Base-by-base conservation (phyloP, 2,797 vertebrate species). In the Cygnus olor region DNA sequence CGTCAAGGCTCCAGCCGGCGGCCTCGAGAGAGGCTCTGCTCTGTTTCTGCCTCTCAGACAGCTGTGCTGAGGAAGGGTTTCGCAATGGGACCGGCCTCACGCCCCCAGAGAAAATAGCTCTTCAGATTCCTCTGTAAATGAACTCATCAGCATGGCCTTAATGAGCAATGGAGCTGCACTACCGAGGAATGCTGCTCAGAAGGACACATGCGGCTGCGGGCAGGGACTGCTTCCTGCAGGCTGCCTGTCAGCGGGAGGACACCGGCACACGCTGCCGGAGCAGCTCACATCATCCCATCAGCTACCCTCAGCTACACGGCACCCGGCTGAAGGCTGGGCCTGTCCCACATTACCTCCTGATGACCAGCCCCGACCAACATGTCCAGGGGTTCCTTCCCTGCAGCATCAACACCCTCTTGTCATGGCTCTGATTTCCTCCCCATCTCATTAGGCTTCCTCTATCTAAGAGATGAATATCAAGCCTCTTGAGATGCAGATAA, bases 121-220 rank as follows among this genome's bases (percentile, higher is more conserved):
- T 47, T 70, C 61, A 78, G 66, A 96, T 91, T 96, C 94, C 88
- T 92, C 72, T 88, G 77, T 49, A 90, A 91, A 94, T 89, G 87
- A 94, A 49, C 88, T 91, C 91, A 91, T 77, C 93, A 88, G 70
- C 2, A 2, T 15, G 69, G 69, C 60, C 71, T 77, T 72, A 89
- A 89, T 76, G 60, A 82, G 80, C 77, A 72, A 19, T 24, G 21
- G 47, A 78, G 44, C 53, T 85, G n/a, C 64, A 11, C 21, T 18
- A 4, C 3, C 40, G n/a, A 91, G 63, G 82, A 96, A 76, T 40
- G 79, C 45, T 83, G 83, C 92, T 92, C 20, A 12, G 64, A 70
- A 88, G 85, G 22, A 56, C 63, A 12, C 14, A 3, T 7, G 70
- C 36, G 68, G 42, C 57, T 87, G 72, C n/a, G 70, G 68, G 77